phyloP scores from a whole-genome alignment of 2,113 vertebrate genomes.

The Silurus asotus region DNA sequence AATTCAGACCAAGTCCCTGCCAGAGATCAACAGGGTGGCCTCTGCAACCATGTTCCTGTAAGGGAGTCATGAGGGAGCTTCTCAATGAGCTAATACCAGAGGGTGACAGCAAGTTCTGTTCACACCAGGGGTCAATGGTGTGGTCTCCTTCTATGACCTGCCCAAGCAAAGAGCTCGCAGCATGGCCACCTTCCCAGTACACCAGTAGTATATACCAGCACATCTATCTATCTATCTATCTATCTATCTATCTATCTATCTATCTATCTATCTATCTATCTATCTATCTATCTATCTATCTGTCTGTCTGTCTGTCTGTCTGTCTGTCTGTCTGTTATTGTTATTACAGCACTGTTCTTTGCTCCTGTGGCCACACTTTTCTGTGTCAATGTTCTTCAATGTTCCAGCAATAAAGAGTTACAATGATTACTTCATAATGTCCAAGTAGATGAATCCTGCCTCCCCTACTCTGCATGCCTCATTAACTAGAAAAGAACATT shows the following conservation, averaged over 20 bases:
- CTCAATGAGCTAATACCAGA: too few relatives aligned
- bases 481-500: slow-evolving; percentile 50
- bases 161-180: too few relatives aligned
- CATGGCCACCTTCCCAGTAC: too few relatives aligned
- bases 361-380: neutral
- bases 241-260: neutral
- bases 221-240: neutral
- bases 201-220: too few relatives aligned
- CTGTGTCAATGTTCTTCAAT: slow-evolving; percentile 16
- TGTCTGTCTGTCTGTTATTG: neutral
- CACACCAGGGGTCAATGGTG: too few relatives aligned
- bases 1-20: too few relatives aligned
- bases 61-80: too few relatives aligned
- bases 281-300: neutral
- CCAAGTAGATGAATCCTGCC: slow-evolving; percentile 12
- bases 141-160: too few relatives aligned
- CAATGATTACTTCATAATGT: slow-evolving; percentile 37
- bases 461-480: neutral
- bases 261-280: neutral
- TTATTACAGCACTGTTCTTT: neutral
- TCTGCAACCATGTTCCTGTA: too few relatives aligned
- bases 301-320: neutral
- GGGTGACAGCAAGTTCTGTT: too few relatives aligned
- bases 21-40: too few relatives aligned
- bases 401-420: neutral